Percentiles rank a stretch among this genome's conserved stretches.
phyloP scores from a whole-genome alignment of 2,113 vertebrate genomes.

The Barnardius zonarius region DNA sequence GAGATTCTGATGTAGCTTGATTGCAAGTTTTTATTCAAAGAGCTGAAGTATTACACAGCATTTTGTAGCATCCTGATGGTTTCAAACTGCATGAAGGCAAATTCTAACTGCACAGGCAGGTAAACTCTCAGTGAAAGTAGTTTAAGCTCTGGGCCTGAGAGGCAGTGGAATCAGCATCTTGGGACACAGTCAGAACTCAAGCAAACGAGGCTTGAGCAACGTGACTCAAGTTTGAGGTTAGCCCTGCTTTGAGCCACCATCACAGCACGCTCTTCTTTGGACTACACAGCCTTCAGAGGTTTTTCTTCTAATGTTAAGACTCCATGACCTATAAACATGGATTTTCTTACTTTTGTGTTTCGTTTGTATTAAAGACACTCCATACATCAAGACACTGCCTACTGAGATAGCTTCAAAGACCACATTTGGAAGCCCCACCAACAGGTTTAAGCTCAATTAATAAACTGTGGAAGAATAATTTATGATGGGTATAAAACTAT shows the following conservation, averaged over 20 bases:
- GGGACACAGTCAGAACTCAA: not conserved
- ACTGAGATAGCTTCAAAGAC: not conserved
- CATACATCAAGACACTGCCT: not conserved
- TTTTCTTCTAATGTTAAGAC: not conserved
- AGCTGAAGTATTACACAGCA: not conserved
- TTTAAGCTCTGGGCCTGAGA: not conserved
- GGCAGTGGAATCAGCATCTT: rapidly evolving
- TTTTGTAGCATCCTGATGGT: not conserved
- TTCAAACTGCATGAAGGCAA: not conserved
- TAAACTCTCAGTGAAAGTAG: not conserved
- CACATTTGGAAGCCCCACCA: not conserved
- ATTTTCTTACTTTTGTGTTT: not conserved
- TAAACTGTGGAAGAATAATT: not conserved
- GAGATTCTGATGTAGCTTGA: not conserved
- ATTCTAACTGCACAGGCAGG: not conserved
- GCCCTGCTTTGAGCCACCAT: not conserved
- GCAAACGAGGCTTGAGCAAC: not conserved
- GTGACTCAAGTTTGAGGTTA: not conserved
- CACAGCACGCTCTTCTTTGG: not conserved
- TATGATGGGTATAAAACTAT: not conserved
- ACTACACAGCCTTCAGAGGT: not conserved
- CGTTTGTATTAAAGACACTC: not conserved
- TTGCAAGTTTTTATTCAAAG: not conserved
- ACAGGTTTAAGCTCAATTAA: not conserved
- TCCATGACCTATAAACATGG: not conserved